Evolutionary conservation across 2,888 invertebrate genomes (phyloP).

Genomic region (Acrocyrtus sp.): DNA sequence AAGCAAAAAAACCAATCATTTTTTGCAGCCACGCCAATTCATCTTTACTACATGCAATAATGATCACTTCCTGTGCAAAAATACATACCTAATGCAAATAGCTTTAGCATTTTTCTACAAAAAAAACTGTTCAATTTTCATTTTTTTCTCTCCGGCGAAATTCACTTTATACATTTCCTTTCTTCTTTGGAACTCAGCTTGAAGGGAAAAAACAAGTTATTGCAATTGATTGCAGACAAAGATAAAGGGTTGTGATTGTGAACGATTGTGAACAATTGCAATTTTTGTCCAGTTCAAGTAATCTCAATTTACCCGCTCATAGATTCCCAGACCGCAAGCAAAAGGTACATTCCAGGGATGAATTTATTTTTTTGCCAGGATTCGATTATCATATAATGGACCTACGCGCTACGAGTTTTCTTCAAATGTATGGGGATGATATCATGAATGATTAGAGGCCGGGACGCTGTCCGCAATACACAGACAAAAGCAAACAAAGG

Average conservation of each 20-base stretch:
- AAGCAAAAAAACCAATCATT: neutral
- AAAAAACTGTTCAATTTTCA: neutral
- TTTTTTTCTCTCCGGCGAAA: neutral
- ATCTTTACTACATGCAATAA: neutral
- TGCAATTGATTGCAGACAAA: neutral
- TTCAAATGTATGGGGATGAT: neutral
- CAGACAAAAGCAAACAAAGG: neutral
- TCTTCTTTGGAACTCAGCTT: neutral
- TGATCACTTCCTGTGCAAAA: constrained; percentile 9
- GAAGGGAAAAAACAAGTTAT: neutral
- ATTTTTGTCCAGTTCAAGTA: too few species aligned
- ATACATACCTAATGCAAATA: too few species aligned
- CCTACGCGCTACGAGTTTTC: neutral
- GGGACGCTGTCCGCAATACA: neutral
- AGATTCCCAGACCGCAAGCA: too few species aligned
- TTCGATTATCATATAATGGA: neutral
- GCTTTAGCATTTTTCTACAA: constrained; percentile 18
- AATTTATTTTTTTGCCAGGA: too few species aligned
- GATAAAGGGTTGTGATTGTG: neutral
- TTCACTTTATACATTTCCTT: neutral
- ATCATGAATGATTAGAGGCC: constrained; percentile 21
- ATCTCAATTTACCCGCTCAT: too few species aligned
- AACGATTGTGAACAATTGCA: too few species aligned
- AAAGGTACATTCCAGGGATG: too few species aligned
- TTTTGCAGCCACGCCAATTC: neutral